phyloP scores from a whole-genome alignment of 30 jellyfish, hydroid and myxozoan species.

The Aurelia sp. region DNA sequence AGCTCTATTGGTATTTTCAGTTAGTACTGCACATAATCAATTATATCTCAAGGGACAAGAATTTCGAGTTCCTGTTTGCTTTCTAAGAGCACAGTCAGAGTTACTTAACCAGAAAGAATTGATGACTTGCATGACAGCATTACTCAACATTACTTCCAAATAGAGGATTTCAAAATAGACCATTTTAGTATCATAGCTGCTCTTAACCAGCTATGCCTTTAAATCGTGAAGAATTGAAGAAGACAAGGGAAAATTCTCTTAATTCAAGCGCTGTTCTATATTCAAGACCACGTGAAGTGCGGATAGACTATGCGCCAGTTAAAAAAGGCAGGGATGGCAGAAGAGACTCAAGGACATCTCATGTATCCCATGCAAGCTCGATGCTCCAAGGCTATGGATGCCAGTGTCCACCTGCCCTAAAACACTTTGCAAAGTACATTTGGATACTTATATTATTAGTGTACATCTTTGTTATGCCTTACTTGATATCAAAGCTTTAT shows the following conservation, averaged over 20 bases:
- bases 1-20: too few relatives aligned
- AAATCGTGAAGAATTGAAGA: conserved; percentile 47
- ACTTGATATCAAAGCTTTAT: conserved; percentile 55
- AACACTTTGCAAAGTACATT: conserved; percentile 65
- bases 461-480: conserved; percentile 86
- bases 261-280: conserved; percentile 65
- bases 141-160: background rate
- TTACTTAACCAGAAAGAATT: too few relatives aligned
- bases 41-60: too few relatives aligned
- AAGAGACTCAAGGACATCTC: conserved; percentile 60
- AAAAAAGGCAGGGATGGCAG: conserved; percentile 52
- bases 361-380: conserved; percentile 69
- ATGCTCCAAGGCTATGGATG: conserved; percentile 81
- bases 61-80: too few relatives aligned
- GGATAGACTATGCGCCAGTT: conserved; percentile 71
- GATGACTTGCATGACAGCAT: background rate
- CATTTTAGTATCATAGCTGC: background rate
- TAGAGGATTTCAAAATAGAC: background rate
- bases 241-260: conserved; percentile 49
- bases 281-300: conserved; percentile 69
- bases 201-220: conserved; percentile 25
- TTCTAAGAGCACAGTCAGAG: too few relatives aligned
- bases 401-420: conserved; percentile 77
- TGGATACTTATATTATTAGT: conserved; percentile 75
- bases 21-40: too few relatives aligned